phyloP scores from a whole-genome alignment of 2,888 invertebrate species.

The Pteria penguin region DNA sequence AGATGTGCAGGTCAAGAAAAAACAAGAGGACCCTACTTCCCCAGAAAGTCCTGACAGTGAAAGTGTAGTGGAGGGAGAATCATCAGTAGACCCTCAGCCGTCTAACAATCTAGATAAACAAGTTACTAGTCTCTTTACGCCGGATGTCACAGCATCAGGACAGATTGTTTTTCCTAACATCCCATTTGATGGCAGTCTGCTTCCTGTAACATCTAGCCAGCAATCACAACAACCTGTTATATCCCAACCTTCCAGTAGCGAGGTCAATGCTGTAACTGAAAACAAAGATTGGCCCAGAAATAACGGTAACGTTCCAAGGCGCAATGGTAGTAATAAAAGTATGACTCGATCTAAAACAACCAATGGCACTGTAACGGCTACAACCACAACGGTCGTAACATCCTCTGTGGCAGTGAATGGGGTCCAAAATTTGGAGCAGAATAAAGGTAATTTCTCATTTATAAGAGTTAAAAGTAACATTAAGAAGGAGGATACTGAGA shows the following conservation, averaged over 20 bases:
- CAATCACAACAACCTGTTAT: not conserved
- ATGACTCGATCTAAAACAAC: constrained; percentile 24
- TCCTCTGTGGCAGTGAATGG: constrained; percentile 32
- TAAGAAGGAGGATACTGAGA: too few relatives aligned
- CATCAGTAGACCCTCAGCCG: constrained; percentile 42
- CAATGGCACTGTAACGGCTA: constrained; percentile 35
- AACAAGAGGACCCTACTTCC: constrained; percentile 41
- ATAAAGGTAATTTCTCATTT: too few relatives aligned
- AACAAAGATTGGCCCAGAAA: constrained; percentile 44
- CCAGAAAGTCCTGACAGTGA: constrained; percentile 29
- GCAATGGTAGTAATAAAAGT: constrained; percentile 21
- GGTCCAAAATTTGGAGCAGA: constrained; percentile 31
- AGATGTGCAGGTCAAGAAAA: constrained; percentile 55
- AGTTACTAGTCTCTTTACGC: constrained; percentile 44
- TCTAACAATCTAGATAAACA: constrained; percentile 62
- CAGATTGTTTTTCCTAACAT: constrained; percentile 48
- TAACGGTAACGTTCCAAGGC: constrained; percentile 39
- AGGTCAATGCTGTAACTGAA: constrained; percentile 13
- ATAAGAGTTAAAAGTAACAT: too few relatives aligned
- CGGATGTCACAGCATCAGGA: constrained; percentile 37
- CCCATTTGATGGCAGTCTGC: constrained; percentile 36
- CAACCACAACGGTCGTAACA: constrained; percentile 29
- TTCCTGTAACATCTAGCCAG: constrained; percentile 36
- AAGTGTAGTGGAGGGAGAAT: constrained; percentile 22
- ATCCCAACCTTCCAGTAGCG: constrained; percentile 16